A percentile compares a stretch with the other conserved stretches of the same genome.
These are phyloP conservation scores for Pomacea maculata DNA, from an alignment of 1,140 invertebrate genomes.

Conservation along the genomic window DNA sequence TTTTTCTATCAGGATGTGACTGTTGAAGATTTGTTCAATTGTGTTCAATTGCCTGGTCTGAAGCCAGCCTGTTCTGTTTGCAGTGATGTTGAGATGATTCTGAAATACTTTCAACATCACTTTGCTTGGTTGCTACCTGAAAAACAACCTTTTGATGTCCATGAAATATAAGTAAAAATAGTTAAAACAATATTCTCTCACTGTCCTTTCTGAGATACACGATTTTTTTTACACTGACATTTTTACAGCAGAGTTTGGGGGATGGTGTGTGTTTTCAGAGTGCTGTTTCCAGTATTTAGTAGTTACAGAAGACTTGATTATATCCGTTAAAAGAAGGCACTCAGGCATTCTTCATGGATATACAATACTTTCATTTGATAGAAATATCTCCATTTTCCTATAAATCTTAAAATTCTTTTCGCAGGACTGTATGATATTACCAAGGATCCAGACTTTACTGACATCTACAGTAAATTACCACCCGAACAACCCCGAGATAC, in stretches of 20 bases:
- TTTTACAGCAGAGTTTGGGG: neutral
- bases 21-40: no score
- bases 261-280: neutral
- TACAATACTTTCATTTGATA: neutral
- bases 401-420: neutral
- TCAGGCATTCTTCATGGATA: neutral
- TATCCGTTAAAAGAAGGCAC: neutral
- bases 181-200: no score
- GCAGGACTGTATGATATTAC: slow-evolving; percentile 61
- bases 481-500: slow-evolving; percentile 45
- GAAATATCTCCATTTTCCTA: neutral
- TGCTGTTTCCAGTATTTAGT: neutral
- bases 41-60: no score
- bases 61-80: no score
- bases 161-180: no score
- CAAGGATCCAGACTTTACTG: slow-evolving; percentile 58
- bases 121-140: no score
- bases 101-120: no score
- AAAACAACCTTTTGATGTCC: no score
- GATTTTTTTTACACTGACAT: no score
- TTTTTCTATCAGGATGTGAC: no score
- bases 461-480: slow-evolving; percentile 51
- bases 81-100: no score
- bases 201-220: no score
- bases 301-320: neutral